phyloP scores from a whole-genome alignment of 2,113 vertebrate genomes.

The Odontophorus gujanensis region DNA sequence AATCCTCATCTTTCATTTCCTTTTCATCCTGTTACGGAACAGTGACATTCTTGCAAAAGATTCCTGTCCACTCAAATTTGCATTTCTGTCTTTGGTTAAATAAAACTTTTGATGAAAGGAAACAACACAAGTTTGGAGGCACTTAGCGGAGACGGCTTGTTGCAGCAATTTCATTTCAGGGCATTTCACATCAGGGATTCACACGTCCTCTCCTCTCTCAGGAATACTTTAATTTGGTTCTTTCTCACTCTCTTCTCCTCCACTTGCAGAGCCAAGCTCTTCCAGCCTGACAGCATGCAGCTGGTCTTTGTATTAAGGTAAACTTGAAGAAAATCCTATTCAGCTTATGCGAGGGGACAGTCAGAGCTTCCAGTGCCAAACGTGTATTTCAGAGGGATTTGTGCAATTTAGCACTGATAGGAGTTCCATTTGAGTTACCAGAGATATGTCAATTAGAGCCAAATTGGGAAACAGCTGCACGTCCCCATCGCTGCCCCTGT shows the following conservation, averaged over 20 bases:
- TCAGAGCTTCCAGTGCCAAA: neutral
- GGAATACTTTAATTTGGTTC: neutral
- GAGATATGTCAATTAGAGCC: neutral
- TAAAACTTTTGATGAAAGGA: neutral
- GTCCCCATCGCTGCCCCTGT: accelerated
- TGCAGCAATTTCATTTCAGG: neutral
- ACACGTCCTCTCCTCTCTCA: neutral
- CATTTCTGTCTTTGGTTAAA: neutral
- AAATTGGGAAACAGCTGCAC: neutral
- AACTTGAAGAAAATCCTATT: slow-evolving; percentile 18
- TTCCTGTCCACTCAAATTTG: neutral
- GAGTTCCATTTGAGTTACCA: neutral
- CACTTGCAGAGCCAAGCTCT: neutral
- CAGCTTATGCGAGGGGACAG: neutral
- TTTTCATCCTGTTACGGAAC: neutral
- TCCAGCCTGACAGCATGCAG: neutral
- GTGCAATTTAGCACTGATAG: neutral
- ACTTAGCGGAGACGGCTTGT: neutral
- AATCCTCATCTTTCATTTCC: neutral
- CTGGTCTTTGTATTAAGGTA: neutral
- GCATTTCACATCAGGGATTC: neutral
- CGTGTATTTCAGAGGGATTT: neutral
- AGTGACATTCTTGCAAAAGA: neutral
- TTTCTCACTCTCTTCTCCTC: neutral
- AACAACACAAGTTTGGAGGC: neutral